Conservation (phyloP, 2,888 invertebrate genomes). For the Cyrtodaria siliqua region DNA sequence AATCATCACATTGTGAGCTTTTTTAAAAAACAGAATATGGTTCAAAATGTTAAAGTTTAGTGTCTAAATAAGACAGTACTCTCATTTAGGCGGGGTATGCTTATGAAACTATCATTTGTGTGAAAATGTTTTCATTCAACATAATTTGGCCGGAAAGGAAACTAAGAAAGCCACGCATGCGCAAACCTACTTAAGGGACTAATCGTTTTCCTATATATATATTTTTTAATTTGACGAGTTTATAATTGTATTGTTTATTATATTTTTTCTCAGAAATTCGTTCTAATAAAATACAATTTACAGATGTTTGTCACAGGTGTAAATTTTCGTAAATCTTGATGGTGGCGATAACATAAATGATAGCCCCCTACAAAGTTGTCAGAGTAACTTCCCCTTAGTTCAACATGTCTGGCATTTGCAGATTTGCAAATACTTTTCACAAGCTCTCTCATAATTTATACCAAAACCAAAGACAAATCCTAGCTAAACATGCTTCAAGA, state of each 20-base stretch:
- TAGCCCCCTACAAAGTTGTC: not conserved
- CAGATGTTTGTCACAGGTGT: too few species aligned
- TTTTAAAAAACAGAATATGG: not conserved
- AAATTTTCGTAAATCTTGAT: too few species aligned
- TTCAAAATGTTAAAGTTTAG: not conserved
- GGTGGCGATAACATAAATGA: too few species aligned
- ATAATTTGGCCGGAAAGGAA: conserved; percentile 49
- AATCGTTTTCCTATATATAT: too few species aligned
- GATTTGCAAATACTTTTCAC: conserved; percentile 21
- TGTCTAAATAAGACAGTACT: too few species aligned
- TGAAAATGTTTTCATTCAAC: too few species aligned
- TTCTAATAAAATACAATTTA: too few species aligned
- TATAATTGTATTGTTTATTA: too few species aligned
- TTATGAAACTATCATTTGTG: too few species aligned
- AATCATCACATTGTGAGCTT: not conserved
- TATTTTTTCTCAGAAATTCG: too few species aligned
- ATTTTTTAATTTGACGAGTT: too few species aligned
- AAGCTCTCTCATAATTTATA: conserved; percentile 13
- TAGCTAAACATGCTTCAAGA: not conserved
- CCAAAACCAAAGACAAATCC: not conserved
- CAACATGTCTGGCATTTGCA: conserved; percentile 21
- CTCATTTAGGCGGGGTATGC: too few species aligned
- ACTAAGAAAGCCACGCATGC: conserved; percentile 66
- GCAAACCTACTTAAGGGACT: conserved; percentile 22
- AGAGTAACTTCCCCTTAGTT: not conserved